Base-by-base conservation (phyloP, 2,888 invertebrate species). In the Brassicogethes aeneus region DNA sequence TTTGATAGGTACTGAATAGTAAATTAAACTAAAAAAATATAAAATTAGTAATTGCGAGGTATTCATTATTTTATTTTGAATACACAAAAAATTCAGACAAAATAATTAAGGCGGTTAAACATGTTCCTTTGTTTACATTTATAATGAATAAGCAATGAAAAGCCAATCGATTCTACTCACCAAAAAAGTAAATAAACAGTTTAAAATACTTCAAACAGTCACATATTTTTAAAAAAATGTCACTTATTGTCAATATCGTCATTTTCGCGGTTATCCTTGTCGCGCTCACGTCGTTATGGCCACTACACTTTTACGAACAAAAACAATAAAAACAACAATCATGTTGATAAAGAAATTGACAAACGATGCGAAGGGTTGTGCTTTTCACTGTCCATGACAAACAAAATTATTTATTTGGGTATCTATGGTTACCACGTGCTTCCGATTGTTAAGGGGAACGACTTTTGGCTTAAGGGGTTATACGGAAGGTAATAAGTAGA, bases 381-480 rank as follows among this genome's bases (percentile, higher is more conserved):
- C 23, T 33, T 38, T 39, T 35, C 36, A 15, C 36, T 36, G 38
- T 34, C 17, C 39, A 29, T 36, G 31, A 33, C 36, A 34, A 38
- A 35, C 35, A 35, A 34, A 31, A 30, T 43, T 40, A 40, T 40
- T 8, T 12, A 32, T 12, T 12, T 3, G 10, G 32, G 13, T 32
- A 3, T 5, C 32, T 12, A 32, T 32, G 32, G 32, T 32, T 32
- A 32, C 32, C 10, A 32, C 32, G 32, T 32, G 23, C 10, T 23
- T 10, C 23, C 5, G 23, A 7, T n/a, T n/a, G n/a, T n/a, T n/a
- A n/a, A n/a, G n/a, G n/a, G n/a, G n/a, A n/a, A n/a, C n/a, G n/a
- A n/a, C n/a, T n/a, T n/a, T n/a, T n/a, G n/a, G n/a, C n/a, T n/a
- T n/a, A n/a, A n/a, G n/a, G n/a, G n/a, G n/a, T n/a, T n/a, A n/a